Percentiles rank a stretch among this genome's conserved stretches.
These are phyloP conservation scores for Toxotes lorentzi DNA, from an alignment of 2,797 vertebrate species.

Conservation along the genomic window DNA sequence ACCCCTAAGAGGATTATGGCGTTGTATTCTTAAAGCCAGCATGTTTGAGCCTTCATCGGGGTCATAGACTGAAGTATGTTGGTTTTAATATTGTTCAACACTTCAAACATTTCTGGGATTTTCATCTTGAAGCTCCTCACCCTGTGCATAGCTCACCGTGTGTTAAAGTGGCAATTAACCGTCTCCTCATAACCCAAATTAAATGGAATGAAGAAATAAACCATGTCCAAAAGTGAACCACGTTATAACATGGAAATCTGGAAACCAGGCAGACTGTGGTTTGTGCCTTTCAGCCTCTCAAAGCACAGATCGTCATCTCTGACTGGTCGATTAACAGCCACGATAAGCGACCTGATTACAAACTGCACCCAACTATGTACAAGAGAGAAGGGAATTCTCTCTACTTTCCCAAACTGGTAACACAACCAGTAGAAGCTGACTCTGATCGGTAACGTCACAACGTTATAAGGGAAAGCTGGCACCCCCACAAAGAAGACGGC, in stretches of 20 bases:
- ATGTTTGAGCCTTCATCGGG: constrained; percentile 2
- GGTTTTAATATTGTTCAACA: not conserved
- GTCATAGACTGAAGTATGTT: not conserved
- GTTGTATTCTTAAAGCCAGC: not conserved
- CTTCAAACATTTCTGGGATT: not conserved
- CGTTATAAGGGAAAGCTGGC: not conserved
- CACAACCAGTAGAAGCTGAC: not conserved
- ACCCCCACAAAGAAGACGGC: not conserved
- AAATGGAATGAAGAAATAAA: constrained; percentile 23
- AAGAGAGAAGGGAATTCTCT: not conserved
- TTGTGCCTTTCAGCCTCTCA: not conserved
- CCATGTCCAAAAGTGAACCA: constrained; percentile 1
- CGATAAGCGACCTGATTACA: not conserved
- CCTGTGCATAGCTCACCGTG: not conserved
- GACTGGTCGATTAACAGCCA: constrained; percentile 2
- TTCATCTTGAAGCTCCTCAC: not conserved
- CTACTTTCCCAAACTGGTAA: not conserved
- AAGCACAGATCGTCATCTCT: constrained; percentile 1
- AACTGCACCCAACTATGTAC: constrained; percentile 21
- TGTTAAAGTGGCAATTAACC: constrained; percentile 30
- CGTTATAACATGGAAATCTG: not conserved
- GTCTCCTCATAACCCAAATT: constrained; percentile 24
- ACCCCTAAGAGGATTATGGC: not conserved
- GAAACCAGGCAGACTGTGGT: constrained; percentile 3
- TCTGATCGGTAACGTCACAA: constrained; percentile 27